Base-by-base conservation (phyloP, 2,888 invertebrate genomes). In the Tillus elongatus region DNA sequence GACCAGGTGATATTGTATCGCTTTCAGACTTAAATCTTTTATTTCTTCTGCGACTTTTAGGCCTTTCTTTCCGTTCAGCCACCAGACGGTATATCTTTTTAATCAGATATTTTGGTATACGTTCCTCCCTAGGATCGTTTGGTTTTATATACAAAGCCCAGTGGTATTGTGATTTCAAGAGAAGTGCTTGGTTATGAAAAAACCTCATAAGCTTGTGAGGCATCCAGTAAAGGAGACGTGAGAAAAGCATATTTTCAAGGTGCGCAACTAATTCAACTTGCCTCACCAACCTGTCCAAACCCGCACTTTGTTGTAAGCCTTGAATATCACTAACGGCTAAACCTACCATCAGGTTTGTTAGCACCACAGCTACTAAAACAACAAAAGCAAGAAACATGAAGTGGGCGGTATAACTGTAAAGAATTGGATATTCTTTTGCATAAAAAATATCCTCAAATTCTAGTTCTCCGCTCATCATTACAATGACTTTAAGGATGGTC, bases 391-490 rank as follows among this genome's bases (percentile, higher is more conserved):
- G 61, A 45, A 86, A 82, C 68, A 88, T 75, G 2, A 79, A 68
- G 48, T 87, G 86, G 0, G 86, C 75, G 0, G 87, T 86, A 6
- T 77, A 72, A 10, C 12, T 16, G 12, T 30, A 4, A 16, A 44
- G 44, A 15, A 54, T 50, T 15, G 46, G 47, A 40, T 74, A 70
- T 27, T 68, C 70, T 49, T 54, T 49, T 2, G 61, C 56, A 36
- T 82, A 86, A 58, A 87, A 88, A 44, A 87, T 81, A 51, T 87
- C 86, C 57, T 88, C 87, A 47, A 83, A 86, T 58, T 87, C 87
- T 33, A 88, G 59, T 60, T 89, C 88, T 0, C 88, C 88, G 0
- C 86, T 82, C 87, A 89, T 86, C 88, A 89, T 88, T 51, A 87
- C 82, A 9, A 88, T 75, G 0, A 85, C 83, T 64, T 88, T 87